Evolutionary conservation across 2,888 invertebrate species (phyloP), one percentile per base, ranked within the genome.

Genomic region (Dysmachus trigonus): DNA sequence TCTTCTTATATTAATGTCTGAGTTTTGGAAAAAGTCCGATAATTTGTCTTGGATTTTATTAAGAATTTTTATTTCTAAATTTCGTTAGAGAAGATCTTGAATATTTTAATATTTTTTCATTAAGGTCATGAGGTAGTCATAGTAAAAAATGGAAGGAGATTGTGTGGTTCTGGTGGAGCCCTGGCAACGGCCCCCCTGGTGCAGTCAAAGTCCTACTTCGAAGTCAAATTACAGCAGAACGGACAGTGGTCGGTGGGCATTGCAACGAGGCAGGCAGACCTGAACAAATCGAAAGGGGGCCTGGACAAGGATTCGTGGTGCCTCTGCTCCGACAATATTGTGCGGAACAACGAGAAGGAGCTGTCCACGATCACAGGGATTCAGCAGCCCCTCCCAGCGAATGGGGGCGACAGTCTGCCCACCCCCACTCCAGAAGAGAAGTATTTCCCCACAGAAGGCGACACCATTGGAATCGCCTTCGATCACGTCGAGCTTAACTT

Each of bases 131-230:
- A 98, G 93, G 98, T 98, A 88, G 98, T 98, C 0, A 96, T 99
- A 88, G 96, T 99, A 62, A 99, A 98, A 93, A 97, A 96, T 91
- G 98, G 98, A 6, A 95, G 95, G 89, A 93, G 99, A 89, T 96
- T 98, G 38, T 99, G 99, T 93, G 99, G 99, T 1, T 96, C 97
- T 0, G 99, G 99, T 27, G 99, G 97, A 87, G 98, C 98, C 0
- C 93, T 99, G 76, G 97, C 98, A 13, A 98, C 97, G 90, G 98
- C 98, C 7, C 99, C 99, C 0, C 94, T 99, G 77, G 97, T 97
- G 13, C 98, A 99, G 92, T 98, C 98, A 90, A 99, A 99, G 93
- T 97, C 98, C 2, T 99, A 99, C 92, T 99, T 99, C 92, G 99
- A 99, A 93, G 97, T 99, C 6, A 99, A 99, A 93, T 93, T 99